Evolutionary conservation across 2,888 invertebrate genomes (phyloP).

Genomic region (Prionchulus punctatus): DNA sequence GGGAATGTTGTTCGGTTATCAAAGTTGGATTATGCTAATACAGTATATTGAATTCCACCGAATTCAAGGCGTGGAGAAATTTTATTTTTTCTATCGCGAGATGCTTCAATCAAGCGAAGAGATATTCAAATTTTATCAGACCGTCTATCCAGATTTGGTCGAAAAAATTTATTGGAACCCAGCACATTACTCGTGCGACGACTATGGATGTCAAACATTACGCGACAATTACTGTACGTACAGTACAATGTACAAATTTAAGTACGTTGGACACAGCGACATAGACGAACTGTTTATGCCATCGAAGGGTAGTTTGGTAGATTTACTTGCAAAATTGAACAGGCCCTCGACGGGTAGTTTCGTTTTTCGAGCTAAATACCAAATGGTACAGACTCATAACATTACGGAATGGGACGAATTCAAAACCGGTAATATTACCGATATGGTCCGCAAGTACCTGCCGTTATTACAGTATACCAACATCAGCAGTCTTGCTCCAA

Average conservation of each 20-base stretch:
- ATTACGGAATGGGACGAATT: not conserved
- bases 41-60: not conserved
- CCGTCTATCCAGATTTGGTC: not conserved
- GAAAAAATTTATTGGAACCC: not conserved
- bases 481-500: not conserved
- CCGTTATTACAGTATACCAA: not conserved
- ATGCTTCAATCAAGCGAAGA: not conserved
- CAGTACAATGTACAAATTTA: not conserved
- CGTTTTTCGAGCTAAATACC: too few relatives aligned
- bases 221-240: conserved; percentile 1
- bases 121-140: not conserved
- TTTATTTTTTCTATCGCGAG: not conserved
- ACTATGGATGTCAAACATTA: not conserved
- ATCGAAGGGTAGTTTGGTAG: not conserved
- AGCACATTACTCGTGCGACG: not conserved
- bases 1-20: not conserved
- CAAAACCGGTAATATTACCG: not conserved
- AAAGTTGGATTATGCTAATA: not conserved
- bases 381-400: not conserved
- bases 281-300: conserved; percentile 1
- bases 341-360: not conserved
- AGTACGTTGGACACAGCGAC: not conserved
- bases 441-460: not conserved
- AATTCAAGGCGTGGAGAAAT: not conserved
- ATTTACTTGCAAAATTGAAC: not conserved